Conservation (phyloP, 2,113 vertebrate genomes). For the Ornithorhynchus anatinus region DNA sequence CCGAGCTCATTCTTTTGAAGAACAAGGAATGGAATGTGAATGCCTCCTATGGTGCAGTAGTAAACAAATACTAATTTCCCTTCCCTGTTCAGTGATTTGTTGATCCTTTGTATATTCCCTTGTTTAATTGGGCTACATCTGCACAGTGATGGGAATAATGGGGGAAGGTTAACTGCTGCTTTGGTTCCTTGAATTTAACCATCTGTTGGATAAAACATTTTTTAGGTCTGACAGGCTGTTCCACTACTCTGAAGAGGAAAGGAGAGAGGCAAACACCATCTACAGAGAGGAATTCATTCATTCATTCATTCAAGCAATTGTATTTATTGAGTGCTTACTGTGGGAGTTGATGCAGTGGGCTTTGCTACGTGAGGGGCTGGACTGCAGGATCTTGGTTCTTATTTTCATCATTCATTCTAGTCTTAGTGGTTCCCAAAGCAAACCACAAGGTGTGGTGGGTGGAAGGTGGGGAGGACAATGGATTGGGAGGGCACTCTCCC, state of each 20-base stretch:
- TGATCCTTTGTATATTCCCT: not conserved
- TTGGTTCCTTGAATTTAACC: not conserved
- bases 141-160: not conserved
- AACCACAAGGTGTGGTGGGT: too few relatives aligned
- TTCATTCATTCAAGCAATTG: too few relatives aligned
- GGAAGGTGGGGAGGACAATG: too few relatives aligned
- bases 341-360: too few relatives aligned
- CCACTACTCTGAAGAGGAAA: constrained; percentile 1
- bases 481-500: too few relatives aligned
- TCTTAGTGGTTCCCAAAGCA: too few relatives aligned
- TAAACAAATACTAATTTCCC: not conserved
- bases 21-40: not conserved
- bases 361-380: too few relatives aligned
- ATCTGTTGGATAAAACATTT: not conserved
- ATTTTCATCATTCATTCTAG: too few relatives aligned
- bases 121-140: constrained; percentile 2
- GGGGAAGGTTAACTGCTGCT: not conserved
- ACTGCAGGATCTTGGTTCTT: too few relatives aligned
- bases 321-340: too few relatives aligned
- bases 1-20: too few relatives aligned
- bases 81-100: constrained; percentile 8
- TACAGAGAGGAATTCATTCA: not conserved
- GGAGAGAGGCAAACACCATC: not conserved
- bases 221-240: not conserved
- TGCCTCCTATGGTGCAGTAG: not conserved